Conservation (phyloP, 2,888 invertebrate species). For the Odontocolon sp. region DNA sequence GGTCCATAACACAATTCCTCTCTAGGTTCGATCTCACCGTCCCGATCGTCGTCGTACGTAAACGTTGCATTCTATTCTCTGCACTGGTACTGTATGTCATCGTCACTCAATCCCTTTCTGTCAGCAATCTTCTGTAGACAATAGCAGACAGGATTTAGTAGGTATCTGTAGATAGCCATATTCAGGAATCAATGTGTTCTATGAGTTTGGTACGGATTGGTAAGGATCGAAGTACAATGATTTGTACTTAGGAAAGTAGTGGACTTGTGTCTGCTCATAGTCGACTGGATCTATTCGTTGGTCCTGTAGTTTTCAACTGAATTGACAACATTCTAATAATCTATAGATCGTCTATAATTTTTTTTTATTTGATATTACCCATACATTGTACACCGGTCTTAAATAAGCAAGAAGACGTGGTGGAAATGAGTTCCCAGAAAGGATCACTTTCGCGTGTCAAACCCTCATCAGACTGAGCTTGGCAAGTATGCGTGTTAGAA, state of each 20-base stretch:
- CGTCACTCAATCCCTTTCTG: neutral
- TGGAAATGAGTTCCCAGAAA: conserved; percentile 60
- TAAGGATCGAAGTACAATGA: too few relatives aligned
- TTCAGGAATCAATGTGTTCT: too few relatives aligned
- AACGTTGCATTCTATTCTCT: neutral
- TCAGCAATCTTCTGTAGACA: neutral
- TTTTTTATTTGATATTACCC: too few relatives aligned
- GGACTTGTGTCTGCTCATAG: too few relatives aligned
- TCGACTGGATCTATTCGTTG: too few relatives aligned
- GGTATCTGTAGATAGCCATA: too few relatives aligned
- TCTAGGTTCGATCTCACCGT: neutral
- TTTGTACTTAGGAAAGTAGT: too few relatives aligned
- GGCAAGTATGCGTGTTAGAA: conserved; percentile 70
- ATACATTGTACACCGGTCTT: neutral
- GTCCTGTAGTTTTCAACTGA: too few relatives aligned
- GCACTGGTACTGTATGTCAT: neutral
- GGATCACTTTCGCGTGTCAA: conserved; percentile 79
- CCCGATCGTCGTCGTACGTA: conserved; percentile 2
- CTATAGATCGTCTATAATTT: too few relatives aligned
- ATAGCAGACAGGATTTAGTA: neutral
- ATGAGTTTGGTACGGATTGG: too few relatives aligned
- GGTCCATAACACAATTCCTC: neutral
- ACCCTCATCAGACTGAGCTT: conserved; percentile 71
- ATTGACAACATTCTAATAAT: too few relatives aligned
- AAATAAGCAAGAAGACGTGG: neutral